Conservation (phyloP, 2,888 invertebrate species). For the Ecliptopera silaceata region DNA sequence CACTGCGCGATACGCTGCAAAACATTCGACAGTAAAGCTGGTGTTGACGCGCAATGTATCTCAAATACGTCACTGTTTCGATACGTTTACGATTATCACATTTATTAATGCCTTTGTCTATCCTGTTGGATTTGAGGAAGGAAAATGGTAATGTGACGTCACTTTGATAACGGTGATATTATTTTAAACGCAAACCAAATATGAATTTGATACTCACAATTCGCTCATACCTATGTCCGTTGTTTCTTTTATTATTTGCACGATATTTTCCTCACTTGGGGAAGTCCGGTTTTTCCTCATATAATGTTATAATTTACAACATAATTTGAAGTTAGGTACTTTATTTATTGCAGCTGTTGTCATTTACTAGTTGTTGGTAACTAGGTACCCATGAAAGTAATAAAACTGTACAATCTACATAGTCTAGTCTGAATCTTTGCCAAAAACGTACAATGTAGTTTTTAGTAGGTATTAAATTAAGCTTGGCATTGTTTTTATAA, state of each 20-base stretch:
- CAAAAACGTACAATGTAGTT: neutral
- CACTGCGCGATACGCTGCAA: too few relatives aligned
- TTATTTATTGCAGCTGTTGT: neutral
- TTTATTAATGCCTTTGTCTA: too few relatives aligned
- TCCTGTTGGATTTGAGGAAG: neutral
- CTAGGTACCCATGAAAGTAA: neutral
- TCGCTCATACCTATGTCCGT: neutral
- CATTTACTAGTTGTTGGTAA: neutral
- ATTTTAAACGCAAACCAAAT: too few relatives aligned
- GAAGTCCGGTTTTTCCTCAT: slow-evolving; percentile 12
- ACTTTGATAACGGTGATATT: too few relatives aligned
- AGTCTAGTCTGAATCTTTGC: neutral
- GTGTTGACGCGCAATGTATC: too few relatives aligned
- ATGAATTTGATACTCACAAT: too few relatives aligned
- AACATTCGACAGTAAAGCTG: too few relatives aligned
- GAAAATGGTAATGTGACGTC: too few relatives aligned
- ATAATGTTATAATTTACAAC: neutral
- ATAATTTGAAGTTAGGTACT: neutral
- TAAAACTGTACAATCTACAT: neutral
- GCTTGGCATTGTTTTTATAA: neutral
- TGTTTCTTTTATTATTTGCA: too few relatives aligned
- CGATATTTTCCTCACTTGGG: slow-evolving; percentile 3
- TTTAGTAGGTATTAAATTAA: neutral
- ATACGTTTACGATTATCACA: too few relatives aligned
- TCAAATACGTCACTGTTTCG: too few relatives aligned